A percentile compares a stretch with the other conserved stretches of the same genome.
Evolutionary conservation across 1,140 invertebrate species (phyloP).

Genomic region (Wiebesia pumilae): DNA sequence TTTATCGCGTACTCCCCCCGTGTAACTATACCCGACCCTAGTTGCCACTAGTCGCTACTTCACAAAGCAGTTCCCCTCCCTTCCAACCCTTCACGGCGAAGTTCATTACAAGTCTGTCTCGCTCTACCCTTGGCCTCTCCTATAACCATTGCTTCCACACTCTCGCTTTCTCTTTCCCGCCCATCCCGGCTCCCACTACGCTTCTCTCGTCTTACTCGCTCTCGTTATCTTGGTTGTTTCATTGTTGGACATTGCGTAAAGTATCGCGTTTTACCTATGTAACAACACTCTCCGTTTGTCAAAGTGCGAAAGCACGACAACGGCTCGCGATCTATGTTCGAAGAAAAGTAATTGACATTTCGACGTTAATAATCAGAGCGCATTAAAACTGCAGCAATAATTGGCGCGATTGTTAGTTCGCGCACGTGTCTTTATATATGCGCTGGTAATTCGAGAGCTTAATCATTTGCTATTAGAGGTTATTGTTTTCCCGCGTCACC

Average conservation of each 20-base stretch:
- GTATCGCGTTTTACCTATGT: neutral
- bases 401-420: conserved; percentile 32
- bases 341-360: conserved; percentile 13
- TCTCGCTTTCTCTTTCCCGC: conserved; percentile 41
- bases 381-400: conserved; percentile 43
- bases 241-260: conserved; percentile 63
- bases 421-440: neutral
- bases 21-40: conserved; percentile 39
- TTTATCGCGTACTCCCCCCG: neutral
- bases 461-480: conserved; percentile 51
- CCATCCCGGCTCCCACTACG: neutral
- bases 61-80: conserved; percentile 24
- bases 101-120: neutral
- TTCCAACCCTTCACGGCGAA: neutral
- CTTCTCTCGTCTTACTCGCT: neutral
- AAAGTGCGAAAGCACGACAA: neutral
- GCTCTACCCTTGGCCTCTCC: too few relatives aligned
- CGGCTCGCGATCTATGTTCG: neutral
- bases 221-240: neutral
- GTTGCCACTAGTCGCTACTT: conserved; percentile 31
- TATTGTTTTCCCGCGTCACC: conserved; percentile 39
- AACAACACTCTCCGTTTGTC: neutral
- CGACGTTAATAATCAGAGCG: neutral
- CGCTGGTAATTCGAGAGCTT: conserved; percentile 38
- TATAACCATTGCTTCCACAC: too few relatives aligned